Evolutionary conservation across 92 coral and sea anemone genomes (phyloP).

Genomic region (Muricea muricata): DNA sequence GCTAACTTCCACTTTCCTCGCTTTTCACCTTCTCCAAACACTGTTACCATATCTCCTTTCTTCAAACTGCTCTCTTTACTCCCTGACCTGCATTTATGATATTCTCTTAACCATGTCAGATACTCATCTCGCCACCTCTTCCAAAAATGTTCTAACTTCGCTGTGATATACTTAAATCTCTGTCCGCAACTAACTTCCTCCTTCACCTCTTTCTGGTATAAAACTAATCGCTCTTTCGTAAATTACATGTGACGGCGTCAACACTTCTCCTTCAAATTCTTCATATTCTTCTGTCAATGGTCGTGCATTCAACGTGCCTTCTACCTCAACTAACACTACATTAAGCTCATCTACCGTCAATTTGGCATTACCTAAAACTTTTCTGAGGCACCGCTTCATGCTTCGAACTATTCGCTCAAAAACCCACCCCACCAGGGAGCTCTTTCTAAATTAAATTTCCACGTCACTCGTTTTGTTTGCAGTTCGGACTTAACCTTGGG

Average conservation of each 20-base stretch:
- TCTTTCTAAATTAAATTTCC: neutral
- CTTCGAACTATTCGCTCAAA: neutral
- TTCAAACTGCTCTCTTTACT: neutral
- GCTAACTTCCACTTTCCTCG: conserved; percentile 10
- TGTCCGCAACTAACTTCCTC: neutral
- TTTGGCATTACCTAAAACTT: neutral
- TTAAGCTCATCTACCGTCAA: neutral
- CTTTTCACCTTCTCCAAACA: neutral
- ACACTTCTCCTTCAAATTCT: neutral
- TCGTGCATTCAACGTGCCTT: neutral
- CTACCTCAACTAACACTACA: neutral
- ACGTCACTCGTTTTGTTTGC: neutral
- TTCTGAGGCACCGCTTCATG: neutral
- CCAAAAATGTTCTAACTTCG: neutral
- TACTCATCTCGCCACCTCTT: neutral
- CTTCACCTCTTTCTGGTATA: neutral
- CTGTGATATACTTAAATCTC: neutral
- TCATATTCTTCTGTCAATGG: conserved; percentile 3
- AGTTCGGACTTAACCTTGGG: neutral
- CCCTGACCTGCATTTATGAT: neutral
- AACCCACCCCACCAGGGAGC: neutral
- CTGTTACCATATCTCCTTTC: conserved; percentile 1
- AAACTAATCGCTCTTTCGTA: neutral
- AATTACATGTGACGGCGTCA: conserved; percentile 3
- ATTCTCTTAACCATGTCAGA: conserved; percentile 8